Base-by-base conservation (phyloP, 1,140 invertebrate genomes). In the Limonius californicus region DNA sequence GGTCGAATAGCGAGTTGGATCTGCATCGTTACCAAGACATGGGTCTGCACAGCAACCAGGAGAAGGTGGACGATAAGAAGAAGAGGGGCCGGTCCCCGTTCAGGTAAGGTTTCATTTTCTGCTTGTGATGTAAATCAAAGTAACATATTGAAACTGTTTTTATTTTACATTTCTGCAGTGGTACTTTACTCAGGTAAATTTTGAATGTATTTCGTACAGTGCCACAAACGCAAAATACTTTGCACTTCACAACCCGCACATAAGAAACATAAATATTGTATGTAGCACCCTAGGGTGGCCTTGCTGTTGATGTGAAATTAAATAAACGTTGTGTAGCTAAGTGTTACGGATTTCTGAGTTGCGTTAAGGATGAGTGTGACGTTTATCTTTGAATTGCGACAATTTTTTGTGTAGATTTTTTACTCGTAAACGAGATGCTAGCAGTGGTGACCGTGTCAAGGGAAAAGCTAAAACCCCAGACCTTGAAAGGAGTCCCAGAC, bases 61-160 rank as follows among this genome's bases (percentile, higher is more conserved):
- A 83, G 2, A 72, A 77, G 18, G 83, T 85, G 30, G 88, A 92
- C 23, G 88, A 92, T 57, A 91, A 93, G 69, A 95, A 94, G 72
- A 89, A 90, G 73, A 79, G 93, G 12, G 92, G 92, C 43, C 83
- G 91, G 69, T 95, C 92, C 30, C 93, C 93, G 18, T 96, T 96
- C 77, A 90, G 90, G 89, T 93, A 80, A 11, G 35, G 7, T 12
- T 39, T 2, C n/a, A 39, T 2, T 6, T 39, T 39, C 47, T 39
- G 15, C 2, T 18, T 45, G 12, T 45, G 27, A 14, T 39, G 2
- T 9, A 2, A 12, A 1, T 39, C 8, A 18, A 50, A 50, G 19
- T 50, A 50, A 39, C 8, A 14, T 12, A 39, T 39, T 39, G 35
- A 50, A 50, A 50, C 12, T 19, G 9, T 45, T 19, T 50, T 50